Base-by-base conservation (phyloP, 2,888 invertebrate species). In the Acleris holmiana region DNA sequence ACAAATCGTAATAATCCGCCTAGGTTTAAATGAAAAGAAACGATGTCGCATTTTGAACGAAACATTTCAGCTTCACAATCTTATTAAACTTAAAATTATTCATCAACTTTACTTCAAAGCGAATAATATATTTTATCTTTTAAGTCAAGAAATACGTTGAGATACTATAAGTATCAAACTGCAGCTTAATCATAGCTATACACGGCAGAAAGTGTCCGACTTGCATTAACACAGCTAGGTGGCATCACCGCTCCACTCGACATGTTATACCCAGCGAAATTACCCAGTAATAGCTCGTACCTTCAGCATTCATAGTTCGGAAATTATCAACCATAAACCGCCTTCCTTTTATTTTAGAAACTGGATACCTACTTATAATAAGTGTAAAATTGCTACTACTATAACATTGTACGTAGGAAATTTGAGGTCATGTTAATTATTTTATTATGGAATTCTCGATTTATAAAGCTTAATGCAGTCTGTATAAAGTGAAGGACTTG, bases 311-410 rank as follows among this genome's bases (percentile, higher is more conserved):
- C 86, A 84, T 89, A 90, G 88, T 89, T 89, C 85, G 84, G 81
- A 91, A 89, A 91, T 91, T 91, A 91, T 91, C 89, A 86, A 84
- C 86, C 86, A 90, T 91, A 91, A 91, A 83, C 79, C 78, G 76
- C 74, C 81, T 83, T 82, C 82, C 80, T 87, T 86, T 89, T 89
- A 86, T 88, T 88, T 79, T 82, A 82, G 79, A 81, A 77, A 80
- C 80, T 80, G 79, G 81, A 82, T 81, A 80, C 79, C 84, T 81
- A 77, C 64, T 75, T 76, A 77, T 77, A 76, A 78, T 79, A 78
- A 77, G 80, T 83, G 80, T 80, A 82, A 83, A 84, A 83, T 80
- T 74, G 76, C 77, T 79, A 67, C 67, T 68, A 75, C 76, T 66
- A 61, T 74, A 75, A 83, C 83, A 80, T 77, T 82, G 83, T 84